Evolutionary conservation across 1,140 invertebrate species (phyloP).

Genomic region (Hyposmocoma kahamanoa): DNA sequence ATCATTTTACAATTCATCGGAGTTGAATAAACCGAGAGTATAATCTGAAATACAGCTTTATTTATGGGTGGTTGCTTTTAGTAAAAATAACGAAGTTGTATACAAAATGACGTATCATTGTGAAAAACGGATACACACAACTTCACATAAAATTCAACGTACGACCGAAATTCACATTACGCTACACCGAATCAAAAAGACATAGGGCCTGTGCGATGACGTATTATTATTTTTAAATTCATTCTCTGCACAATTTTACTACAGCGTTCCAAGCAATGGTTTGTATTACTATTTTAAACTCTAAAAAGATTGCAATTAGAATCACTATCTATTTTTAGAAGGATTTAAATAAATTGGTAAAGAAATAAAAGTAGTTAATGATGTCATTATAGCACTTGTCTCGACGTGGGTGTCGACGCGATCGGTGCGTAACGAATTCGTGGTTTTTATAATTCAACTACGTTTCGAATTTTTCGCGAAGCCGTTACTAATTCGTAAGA

Average conservation of each 20-base stretch:
- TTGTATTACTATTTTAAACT: no score
- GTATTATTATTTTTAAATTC: conserved; percentile 68
- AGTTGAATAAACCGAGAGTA: no score
- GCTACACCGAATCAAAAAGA: conserved; percentile 60
- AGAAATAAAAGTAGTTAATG: conserved; percentile 22
- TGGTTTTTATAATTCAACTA: conserved; percentile 58
- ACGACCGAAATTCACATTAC: conserved; percentile 38
- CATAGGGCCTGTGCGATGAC: conserved; percentile 53
- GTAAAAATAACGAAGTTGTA: no score
- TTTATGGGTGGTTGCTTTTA: no score
- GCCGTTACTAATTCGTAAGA: no score
- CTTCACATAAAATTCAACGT: conserved; percentile 50
- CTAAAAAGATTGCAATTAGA: not conserved
- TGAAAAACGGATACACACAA: no score
- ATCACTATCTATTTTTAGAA: not conserved
- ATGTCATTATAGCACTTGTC: conserved; percentile 61
- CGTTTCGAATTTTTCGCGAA: not conserved
- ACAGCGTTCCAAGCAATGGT: no score
- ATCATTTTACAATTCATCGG: no score
- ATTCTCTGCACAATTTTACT: conserved; percentile 40
- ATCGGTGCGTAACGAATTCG: conserved; percentile 56
- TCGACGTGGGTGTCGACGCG: conserved; percentile 27
- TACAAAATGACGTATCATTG: no score
- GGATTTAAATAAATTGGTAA: not conserved
- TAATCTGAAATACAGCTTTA: no score